These are phyloP conservation scores for Psittacula derbiana DNA, from an alignment of 2,797 vertebrate species.

Conservation along the genomic window DNA sequence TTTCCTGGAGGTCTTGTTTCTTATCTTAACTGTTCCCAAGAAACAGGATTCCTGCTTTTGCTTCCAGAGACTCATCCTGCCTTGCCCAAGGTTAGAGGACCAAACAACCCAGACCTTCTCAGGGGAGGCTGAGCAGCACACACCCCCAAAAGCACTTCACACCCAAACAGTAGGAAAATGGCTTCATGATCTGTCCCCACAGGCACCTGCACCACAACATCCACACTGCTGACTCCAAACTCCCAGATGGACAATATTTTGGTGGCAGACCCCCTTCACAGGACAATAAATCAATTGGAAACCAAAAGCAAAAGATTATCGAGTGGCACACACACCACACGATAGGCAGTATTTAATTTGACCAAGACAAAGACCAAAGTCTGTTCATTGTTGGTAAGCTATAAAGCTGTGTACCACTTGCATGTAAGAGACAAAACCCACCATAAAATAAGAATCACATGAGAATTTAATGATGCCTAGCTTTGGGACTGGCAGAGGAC, in stretches of 20 bases:
- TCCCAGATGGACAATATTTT: not conserved
- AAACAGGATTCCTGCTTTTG: not conserved
- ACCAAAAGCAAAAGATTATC: not conserved
- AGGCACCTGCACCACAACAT: not conserved
- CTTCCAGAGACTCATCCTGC: not conserved
- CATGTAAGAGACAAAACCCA: not conserved
- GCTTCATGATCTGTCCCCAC: accelerated
- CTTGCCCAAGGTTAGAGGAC: not conserved
- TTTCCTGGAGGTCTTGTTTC: not conserved
- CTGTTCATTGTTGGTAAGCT: not conserved
- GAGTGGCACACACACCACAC: not conserved
- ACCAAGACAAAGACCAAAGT: not conserved
- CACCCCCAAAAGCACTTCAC: not conserved
- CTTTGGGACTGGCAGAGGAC: not conserved
- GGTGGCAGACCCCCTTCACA: not conserved
- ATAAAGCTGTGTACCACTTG: not conserved
- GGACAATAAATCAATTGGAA: not conserved
- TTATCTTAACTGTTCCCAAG: not conserved
- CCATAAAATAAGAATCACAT: not conserved
- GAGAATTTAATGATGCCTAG: not conserved
- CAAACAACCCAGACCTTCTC: not conserved
- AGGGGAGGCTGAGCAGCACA: not conserved
- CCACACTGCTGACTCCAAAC: not conserved
- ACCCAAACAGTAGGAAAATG: accelerated
- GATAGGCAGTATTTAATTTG: not conserved